phyloP scores from a whole-genome alignment of 1,140 invertebrate species.

The Zaprionus tsacasi region DNA sequence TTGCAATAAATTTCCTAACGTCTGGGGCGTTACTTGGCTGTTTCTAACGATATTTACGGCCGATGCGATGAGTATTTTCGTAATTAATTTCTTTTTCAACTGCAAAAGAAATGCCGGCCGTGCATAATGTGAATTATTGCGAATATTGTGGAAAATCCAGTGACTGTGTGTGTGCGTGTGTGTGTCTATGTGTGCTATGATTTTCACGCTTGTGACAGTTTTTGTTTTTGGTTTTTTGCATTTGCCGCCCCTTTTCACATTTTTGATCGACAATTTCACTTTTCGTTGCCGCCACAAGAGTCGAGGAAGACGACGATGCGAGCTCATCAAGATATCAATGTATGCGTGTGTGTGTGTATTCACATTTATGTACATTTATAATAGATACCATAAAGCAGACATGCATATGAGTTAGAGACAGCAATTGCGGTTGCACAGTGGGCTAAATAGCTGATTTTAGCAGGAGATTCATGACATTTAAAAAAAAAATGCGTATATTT shows the following conservation, averaged over 20 bases:
- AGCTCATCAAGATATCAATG: conserved; percentile 14
- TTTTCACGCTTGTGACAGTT: conserved; percentile 58
- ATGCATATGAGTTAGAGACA: conserved; percentile 39
- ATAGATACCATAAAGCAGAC: conserved; percentile 30
- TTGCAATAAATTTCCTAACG: conserved; percentile 18
- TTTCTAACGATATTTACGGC: conserved; percentile 44
- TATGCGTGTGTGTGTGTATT: neutral
- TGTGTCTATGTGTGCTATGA: conserved; percentile 19
- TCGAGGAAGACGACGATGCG: conserved; percentile 36
- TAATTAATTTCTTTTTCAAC: conserved; percentile 55
- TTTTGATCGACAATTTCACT: conserved; percentile 81
- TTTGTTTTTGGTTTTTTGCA: conserved; percentile 50
- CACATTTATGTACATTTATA: conserved; percentile 18
- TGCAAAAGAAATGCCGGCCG: conserved; percentile 36
- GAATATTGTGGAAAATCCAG: conserved; percentile 41
- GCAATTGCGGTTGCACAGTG: conserved; percentile 40
- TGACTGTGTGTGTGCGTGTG: neutral
- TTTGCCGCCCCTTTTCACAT: conserved; percentile 47
- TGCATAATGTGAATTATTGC: conserved; percentile 49
- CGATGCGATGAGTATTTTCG: conserved; percentile 44
- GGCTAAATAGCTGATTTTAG: too few relatives aligned
- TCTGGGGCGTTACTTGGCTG: conserved; percentile 28
- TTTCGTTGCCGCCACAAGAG: conserved; percentile 58
- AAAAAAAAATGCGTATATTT: too few relatives aligned
- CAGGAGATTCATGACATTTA: too few relatives aligned